A percentile compares a stretch with the other conserved stretches of the same genome.
Conservation (phyloP, 2,888 invertebrate species). For the Drosophila prolongata region DNA sequence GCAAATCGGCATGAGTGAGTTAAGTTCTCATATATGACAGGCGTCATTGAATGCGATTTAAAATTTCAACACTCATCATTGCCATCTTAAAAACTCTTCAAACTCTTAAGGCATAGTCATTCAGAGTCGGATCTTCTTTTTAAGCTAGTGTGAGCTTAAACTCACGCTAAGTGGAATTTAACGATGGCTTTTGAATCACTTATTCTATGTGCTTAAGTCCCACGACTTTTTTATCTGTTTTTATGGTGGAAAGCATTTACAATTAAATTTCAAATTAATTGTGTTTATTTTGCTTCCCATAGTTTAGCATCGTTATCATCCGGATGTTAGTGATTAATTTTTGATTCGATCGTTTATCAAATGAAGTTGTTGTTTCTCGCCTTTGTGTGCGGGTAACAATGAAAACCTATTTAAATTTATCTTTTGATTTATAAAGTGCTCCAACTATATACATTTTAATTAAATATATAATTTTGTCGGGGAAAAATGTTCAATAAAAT, state of each 20-base stretch:
- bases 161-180: conserved; percentile 11
- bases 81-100: not conserved
- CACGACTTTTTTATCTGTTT: not conserved
- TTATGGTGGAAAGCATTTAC: not conserved
- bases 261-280: not conserved
- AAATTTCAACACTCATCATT: not conserved
- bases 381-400: not conserved
- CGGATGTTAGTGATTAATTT: not conserved
- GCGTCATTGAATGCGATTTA: not conserved
- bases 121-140: conserved; percentile 4
- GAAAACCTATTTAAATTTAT: too few relatives aligned
- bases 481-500: too few relatives aligned
- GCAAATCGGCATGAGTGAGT: not conserved
- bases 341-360: not conserved
- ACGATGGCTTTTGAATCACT: not conserved
- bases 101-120: conserved; percentile 3
- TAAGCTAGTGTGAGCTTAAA: not conserved
- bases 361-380: not conserved
- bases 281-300: conserved; percentile 2
- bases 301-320: conserved; percentile 2
- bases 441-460: too few relatives aligned
- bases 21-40: not conserved
- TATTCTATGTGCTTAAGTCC: not conserved
- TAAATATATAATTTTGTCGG: too few relatives aligned
- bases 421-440: too few relatives aligned